phyloP scores from a whole-genome alignment of 2,113 vertebrate genomes.

The Hemicordylus capensis region DNA sequence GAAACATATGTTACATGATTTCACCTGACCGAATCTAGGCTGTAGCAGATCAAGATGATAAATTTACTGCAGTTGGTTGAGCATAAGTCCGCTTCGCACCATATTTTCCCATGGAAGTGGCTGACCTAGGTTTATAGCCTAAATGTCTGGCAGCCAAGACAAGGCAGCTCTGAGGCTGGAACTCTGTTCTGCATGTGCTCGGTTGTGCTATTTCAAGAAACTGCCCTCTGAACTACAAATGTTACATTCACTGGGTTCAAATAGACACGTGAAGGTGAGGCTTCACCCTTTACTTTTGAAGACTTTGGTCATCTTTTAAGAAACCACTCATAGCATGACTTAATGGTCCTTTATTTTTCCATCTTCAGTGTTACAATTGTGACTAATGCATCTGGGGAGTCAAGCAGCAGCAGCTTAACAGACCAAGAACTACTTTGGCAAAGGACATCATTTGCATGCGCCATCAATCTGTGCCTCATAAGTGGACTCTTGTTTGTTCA shows the following conservation, averaged over 20 bases:
- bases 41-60: not conserved
- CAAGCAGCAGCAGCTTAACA: not conserved
- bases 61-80: not conserved
- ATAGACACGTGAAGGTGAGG: not conserved
- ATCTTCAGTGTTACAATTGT: not conserved
- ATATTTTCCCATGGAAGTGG: not conserved
- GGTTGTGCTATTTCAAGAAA: constrained; percentile 13
- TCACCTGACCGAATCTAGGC: not conserved
- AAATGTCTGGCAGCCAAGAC: constrained; percentile 12
- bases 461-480: not conserved
- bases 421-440: not conserved
- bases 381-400: not conserved
- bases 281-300: not conserved
- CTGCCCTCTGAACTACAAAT: not conserved
- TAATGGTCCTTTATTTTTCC: not conserved
- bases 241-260: not conserved
- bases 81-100: not conserved
- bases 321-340: not conserved
- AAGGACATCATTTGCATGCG: not conserved
- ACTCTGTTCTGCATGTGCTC: not conserved
- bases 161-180: not conserved
- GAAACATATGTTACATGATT: too few species aligned
- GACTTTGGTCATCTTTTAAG: not conserved
- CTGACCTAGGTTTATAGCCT: not conserved
- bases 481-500: not conserved